Conservation (phyloP, 2,113 vertebrate species). For the Motacilla tschutschensis region DNA sequence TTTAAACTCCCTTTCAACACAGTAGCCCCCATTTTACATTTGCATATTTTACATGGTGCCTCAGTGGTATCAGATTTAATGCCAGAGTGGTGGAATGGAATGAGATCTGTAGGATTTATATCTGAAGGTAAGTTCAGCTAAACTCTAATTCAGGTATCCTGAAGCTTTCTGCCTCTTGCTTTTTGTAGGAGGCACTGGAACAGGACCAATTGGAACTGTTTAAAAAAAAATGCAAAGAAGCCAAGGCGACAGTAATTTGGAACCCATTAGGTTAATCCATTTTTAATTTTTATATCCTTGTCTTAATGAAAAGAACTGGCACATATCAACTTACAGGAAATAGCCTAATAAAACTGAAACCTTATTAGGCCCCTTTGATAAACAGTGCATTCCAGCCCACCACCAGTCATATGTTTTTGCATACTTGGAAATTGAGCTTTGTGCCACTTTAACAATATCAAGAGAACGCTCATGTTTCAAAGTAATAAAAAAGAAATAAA, state of each 20-base stretch:
- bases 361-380: constrained; percentile 64
- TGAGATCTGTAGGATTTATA: neutral
- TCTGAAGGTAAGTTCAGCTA: neutral
- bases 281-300: constrained; percentile 63
- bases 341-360: constrained; percentile 51
- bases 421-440: constrained; percentile 50
- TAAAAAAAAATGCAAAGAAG: neutral
- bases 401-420: constrained; percentile 59
- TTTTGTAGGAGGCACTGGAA: neutral
- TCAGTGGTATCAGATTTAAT: neutral
- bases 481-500: constrained; percentile 36
- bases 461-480: constrained; percentile 33
- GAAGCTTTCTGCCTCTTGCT: neutral
- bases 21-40: neutral
- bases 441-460: constrained; percentile 13
- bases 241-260: constrained; percentile 41
- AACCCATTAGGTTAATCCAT: constrained; percentile 56
- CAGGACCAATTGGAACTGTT: neutral
- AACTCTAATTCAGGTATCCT: neutral
- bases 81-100: neutral
- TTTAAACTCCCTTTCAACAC: neutral
- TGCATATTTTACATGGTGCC: neutral
- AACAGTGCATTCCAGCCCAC: constrained; percentile 57
- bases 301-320: constrained; percentile 57
- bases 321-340: constrained; percentile 57